Evolutionary conservation across 1,140 invertebrate genomes (phyloP).

Genomic region (Glossosoma conforme): DNA sequence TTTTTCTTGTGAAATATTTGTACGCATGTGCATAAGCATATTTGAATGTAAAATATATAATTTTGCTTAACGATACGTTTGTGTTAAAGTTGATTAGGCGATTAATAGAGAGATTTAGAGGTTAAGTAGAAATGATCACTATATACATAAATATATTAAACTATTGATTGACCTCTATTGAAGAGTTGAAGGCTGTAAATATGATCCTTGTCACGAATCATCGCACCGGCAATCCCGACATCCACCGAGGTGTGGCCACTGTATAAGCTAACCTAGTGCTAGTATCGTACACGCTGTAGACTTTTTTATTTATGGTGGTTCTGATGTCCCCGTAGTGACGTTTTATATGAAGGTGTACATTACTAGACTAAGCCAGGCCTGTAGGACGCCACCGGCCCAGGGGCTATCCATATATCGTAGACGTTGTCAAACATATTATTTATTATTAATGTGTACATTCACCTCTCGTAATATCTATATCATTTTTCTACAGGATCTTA

Average conservation of each 20-base stretch:
- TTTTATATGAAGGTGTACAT: slow-evolving; percentile 22
- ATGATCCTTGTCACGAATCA: background rate
- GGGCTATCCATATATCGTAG: no score
- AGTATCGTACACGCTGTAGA: slow-evolving; percentile 21
- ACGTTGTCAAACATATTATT: no score
- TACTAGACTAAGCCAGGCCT: no score
- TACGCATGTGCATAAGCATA: no score
- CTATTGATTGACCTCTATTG: slow-evolving; percentile 5
- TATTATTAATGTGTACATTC: no score
- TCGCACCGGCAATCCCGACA: background rate
- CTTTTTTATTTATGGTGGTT: slow-evolving; percentile 25
- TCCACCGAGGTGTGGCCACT: slow-evolving; percentile 9
- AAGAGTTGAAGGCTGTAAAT: slow-evolving; percentile 15
- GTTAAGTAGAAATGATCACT: slow-evolving; percentile 26
- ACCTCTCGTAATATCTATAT: no score
- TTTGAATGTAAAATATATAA: slow-evolving; percentile 18
- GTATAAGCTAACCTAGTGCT: slow-evolving; percentile 8
- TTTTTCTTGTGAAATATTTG: no score
- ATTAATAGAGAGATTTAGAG: slow-evolving; percentile 24
- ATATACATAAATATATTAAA: slow-evolving; percentile 21
- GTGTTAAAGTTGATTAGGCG: slow-evolving; percentile 25
- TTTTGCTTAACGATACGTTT: slow-evolving; percentile 21
- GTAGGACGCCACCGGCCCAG: no score
- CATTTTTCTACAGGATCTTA: no score
- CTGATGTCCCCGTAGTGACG: slow-evolving; percentile 18